Evolutionary conservation across 2,888 invertebrate genomes (phyloP), one percentile per base, ranked within the genome.

Genomic region (Flexamia atlantica): DNA sequence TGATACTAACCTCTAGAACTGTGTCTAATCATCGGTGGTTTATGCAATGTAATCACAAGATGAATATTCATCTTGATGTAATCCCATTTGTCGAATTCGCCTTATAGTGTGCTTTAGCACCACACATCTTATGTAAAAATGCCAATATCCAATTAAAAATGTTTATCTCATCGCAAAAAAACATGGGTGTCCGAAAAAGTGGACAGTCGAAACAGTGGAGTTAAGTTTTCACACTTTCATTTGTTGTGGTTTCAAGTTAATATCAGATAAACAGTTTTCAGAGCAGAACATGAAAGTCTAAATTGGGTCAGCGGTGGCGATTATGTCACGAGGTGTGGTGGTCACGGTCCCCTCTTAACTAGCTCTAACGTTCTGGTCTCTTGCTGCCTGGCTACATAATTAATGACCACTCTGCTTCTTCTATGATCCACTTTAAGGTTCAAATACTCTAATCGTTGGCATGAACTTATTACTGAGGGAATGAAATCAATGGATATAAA

Each of bases 251-350:
- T 23, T 36, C 10, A 60, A 60, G 28, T 60, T 23, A 60, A 25
- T 30, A 14, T 30, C n/a, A 70, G 40, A 28, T 40, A n/a, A 17
- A 28, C n/a, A 42, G 72, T 72, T 40, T 76, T 76, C n/a, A 76
- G 74, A 14, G 74, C 74, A 25, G 23, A 76, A 76, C 74, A 40
- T 36, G 70, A 70, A 70, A 70, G 70, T 23, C 12, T 14, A 68
- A 32, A 68, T 68, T 68, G 68, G 68, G 68, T 68, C 68, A 68
- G 68, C 32, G 32, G 28, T 70, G 57, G 1, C 30, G 30, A 30
- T 64, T 64, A 28, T 17, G 30, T 64, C 64, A 64, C 14, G 64
- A 64, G 28, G 64, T 28, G 64, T 64, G 64, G 25, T 28, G 64
- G 64, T 64, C 64, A 64, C 64, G 64, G 64, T 64, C 17, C 30